Evolutionary conservation across 2,113 vertebrate species (phyloP), one percentile per base, ranked within the genome.

Genomic region (Oreochromis niloticus): DNA sequence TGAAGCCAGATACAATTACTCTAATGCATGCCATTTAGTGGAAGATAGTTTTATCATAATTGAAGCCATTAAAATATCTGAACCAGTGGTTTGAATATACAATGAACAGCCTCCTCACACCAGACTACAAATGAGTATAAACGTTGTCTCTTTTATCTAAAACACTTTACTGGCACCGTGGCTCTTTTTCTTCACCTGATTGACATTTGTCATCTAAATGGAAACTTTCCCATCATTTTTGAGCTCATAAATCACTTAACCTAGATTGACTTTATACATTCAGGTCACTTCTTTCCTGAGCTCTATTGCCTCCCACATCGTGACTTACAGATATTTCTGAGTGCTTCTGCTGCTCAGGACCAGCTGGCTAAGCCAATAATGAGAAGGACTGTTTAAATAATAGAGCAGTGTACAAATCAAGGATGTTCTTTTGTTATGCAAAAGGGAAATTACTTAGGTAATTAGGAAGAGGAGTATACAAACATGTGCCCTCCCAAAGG

Each of bases 21-120:
- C 17, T 85, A 88, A 90, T 71, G 86, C 46, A 75, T 43, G 34
- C 10, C 24, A 81, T 88, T 90, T 80, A 85, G 19, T 34, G 17
- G 24, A 17, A 68, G 63, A 75, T 27, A 54, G 14, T 84, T 85
- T 88, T 41, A 82, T 89, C 56, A 81, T 80, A 88, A 88, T 36
- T 81, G 80, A 90, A 84, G 78, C 52, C 34, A 56, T 88, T 85
- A 46, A 79, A 89, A 84, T 83, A 84, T 85, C 84, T 50, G 34
- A 87, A 80, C 12, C 24, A 81, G 16, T 56, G 48, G 73, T 79
- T 81, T 81, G 43, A 90, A 79, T 81, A 59, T 85, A 81, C 68
- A 90, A 85, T 80, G 57, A 91, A 80, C 68, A 71, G 24, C 71
- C 56, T 82, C 27, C 30, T 71, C 48, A 80, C 83, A 52, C 24